phyloP scores from a whole-genome alignment of 2,113 vertebrate species.

The Hystrix brachyura region DNA sequence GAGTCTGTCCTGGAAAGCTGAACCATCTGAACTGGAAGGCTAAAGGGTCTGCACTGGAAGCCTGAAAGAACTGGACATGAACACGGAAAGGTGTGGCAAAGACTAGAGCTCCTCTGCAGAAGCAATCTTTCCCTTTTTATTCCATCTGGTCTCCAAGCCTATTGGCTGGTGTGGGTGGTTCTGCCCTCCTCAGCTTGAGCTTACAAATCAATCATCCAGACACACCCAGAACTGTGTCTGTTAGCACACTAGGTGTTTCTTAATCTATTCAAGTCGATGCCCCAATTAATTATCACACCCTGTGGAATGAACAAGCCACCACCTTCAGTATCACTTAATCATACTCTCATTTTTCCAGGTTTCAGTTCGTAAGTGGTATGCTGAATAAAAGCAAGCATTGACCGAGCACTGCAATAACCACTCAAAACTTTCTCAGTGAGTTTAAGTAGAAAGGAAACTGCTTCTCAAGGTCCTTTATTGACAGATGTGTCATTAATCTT shows the following conservation, averaged over 20 bases:
- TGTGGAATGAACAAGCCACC: neutral
- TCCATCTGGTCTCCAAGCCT: neutral
- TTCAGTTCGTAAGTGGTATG: neutral
- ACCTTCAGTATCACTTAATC: neutral
- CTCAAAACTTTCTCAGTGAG: neutral
- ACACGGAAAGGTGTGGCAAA: neutral
- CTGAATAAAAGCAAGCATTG: neutral
- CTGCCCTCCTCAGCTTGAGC: neutral
- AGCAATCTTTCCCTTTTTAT: neutral
- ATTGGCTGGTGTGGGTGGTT: neutral
- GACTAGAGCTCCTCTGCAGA: neutral
- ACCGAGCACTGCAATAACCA: neutral
- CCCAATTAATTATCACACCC: neutral
- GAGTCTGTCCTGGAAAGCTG: neutral
- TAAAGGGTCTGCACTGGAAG: neutral
- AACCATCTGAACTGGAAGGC: neutral
- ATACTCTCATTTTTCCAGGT: neutral
- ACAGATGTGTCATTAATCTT: neutral
- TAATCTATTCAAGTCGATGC: neutral
- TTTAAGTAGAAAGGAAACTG: neutral
- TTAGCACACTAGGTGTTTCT: neutral
- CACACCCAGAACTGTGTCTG: neutral
- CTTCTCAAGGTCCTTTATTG: neutral
- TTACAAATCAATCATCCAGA: neutral
- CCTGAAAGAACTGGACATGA: neutral